These are phyloP conservation scores for Sarcophaga peregrina DNA, from an alignment of 1,140 invertebrate genomes.

Conservation along the genomic window DNA sequence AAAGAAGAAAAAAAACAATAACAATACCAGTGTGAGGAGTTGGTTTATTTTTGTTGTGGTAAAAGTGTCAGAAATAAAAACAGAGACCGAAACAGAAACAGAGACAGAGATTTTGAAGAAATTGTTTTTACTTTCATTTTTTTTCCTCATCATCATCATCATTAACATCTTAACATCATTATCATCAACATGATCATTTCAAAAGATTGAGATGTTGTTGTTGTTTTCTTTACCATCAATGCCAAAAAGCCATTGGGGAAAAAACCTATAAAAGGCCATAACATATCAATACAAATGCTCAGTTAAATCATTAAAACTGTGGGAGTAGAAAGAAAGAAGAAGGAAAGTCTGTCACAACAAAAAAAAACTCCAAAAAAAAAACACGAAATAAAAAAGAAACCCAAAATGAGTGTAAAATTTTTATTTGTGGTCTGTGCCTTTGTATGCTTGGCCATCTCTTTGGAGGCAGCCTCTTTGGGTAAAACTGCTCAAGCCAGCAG, in stretches of 20 bases:
- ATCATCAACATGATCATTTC: neutral
- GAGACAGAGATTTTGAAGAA: neutral
- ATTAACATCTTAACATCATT: too few relatives aligned
- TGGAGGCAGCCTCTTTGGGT: slow-evolving; percentile 17
- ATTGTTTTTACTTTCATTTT: slow-evolving; percentile 25
- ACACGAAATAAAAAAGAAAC: neutral
- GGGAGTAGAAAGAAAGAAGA: slow-evolving; percentile 29
- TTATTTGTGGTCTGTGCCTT: neutral
- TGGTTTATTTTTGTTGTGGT: slow-evolving; percentile 5
- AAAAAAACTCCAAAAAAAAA: neutral
- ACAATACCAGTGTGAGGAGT: neutral
- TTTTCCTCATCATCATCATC: neutral
- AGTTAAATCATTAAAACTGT: slow-evolving; percentile 38
- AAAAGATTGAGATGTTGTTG: neutral
- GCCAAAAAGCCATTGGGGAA: neutral
- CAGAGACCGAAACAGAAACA: too few relatives aligned
- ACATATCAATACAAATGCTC: neutral
- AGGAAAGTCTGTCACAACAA: neutral
- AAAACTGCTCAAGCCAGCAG: neutral
- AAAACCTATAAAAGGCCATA: slow-evolving; percentile 36
- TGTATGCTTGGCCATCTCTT: neutral
- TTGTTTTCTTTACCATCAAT: neutral
- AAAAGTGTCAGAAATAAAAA: neutral
- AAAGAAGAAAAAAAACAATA: neutral
- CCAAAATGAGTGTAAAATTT: slow-evolving; percentile 26